Evolutionary conservation across 2,888 invertebrate genomes (phyloP), one percentile per base, ranked within the genome.

Genomic region (Chesias legatella): DNA sequence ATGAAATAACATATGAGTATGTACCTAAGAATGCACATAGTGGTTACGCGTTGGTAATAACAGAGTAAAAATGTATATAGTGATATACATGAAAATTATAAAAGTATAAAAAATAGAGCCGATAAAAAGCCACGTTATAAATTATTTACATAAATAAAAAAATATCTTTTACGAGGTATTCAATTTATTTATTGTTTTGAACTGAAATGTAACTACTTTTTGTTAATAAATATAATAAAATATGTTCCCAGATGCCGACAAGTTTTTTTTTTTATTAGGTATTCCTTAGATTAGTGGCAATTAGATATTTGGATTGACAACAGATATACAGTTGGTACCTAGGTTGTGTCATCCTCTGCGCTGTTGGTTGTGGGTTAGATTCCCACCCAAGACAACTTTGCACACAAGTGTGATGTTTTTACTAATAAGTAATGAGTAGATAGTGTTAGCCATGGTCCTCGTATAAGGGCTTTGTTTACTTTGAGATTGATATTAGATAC

Each of bases 201-300:
- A 17, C 5, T 80, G 56, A 67, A 65, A 78, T 63, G 74, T 81
- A 82, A n/a, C n/a, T n/a, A n/a, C n/a, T 72, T 79, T 81, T 81
- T 73, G 62, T 63, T 53, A 60, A 67, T 67, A 69, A 72, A 70
- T 76, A 67, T 67, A 60, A 65, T 68, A 75, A 81, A 76, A 68
- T 62, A 73, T 80, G 81, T 81, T 80, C 73, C 64, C 58, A 61
- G 46, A 17, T 26, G 29, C 35, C 13, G 2, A 9, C 3, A 10
- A 10, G 25, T 10, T 41, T 30, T 46, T 59, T 58, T 28, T 59
- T 58, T 27, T 51, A 57, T 58, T 25, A 28, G 1, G 24, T 29
- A 9, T 1, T 17, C 6, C 2, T 6, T 30, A 3, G 5, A 8
- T 22, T 22, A 22, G 1, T 6, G n/a, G n/a, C n/a, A n/a, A n/a